Evolutionary conservation across 37 sponge, comb jelly and placozoan genomes (phyloP), one percentile per base, ranked within the genome.

Genomic region (Axinella damicornis): DNA sequence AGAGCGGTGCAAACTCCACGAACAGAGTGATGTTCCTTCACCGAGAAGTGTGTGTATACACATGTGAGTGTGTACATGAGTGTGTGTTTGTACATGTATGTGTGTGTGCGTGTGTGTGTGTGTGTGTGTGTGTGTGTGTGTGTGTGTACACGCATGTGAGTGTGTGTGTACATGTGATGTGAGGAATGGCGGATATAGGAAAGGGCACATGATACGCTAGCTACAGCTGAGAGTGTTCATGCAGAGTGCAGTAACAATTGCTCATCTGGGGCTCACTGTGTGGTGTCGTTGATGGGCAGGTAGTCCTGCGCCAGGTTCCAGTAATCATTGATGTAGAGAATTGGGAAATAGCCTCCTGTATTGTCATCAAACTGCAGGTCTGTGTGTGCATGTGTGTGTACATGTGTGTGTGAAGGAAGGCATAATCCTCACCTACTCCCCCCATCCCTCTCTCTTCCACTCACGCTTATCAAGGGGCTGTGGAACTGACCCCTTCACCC

Each of bases 271-370:
- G 16, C 96, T 85, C 55, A 93, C 95, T 79, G 81, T 56, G 87
- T 87, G 53, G 99, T 95, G 57, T 92, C 86, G 78, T 98, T 98
- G 69, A 98, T 60, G 14, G 99, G 99, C 79, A 88, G 81, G 79
- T 97, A 92, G 71, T 98, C 99, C 71, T 87, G 84, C 31, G 85
- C 88, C 54, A 98, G 86, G 56, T 98, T 97, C 99, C 99, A 98
- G 82, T 95, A 98, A 71, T 94, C 93, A 81, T 96, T 97, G 68
- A 96, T 53, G 79, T 93, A 97, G 24, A 98, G 56, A 28, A 98
- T 76, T 0, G 99, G 99, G 38, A 80, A 91, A 58, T 98, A 98
- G 57, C 87, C 90, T 63, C 88, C 83, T 39, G 80, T 67, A 13
- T 85, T 71, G 27, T 70, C 54, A 52, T 96, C 97, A 79, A 98